Base-by-base conservation (phyloP, 2,888 invertebrate genomes). In the Heliothis peltigera region DNA sequence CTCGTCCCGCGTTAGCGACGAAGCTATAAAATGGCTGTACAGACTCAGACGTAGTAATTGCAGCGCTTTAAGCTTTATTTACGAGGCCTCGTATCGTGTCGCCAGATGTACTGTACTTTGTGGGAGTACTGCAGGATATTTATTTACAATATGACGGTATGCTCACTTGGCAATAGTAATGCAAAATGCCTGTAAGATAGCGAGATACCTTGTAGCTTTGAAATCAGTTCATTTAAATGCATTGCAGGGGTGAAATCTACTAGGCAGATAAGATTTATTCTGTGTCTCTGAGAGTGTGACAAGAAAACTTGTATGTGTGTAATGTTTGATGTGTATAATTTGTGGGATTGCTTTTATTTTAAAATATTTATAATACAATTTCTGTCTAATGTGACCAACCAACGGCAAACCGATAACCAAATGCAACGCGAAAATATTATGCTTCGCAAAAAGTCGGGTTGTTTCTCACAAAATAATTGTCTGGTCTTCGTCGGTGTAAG, bases 11-110 rank as follows among this genome's bases (percentile, higher is more conserved):
- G 58, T 77, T 69, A 64, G 70, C 56, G 61, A 70, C 65, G 59
- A 35, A 64, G 66, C 64, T 66, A 75, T 79, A 76, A 79, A 76
- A 75, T 46, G 53, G 53, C 48, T 63, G 52, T 63, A 61, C 59
- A 65, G 75, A 64, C 72, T 46, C 73, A 72, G 80, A 72, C 73
- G 56, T 49, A 69, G 70, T 77, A 77, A 77, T 77, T 77, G 73
- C 70, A 68, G 69, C 63, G 76, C 71, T 79, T 77, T 72, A 64
- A 77, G 77, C 77, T 79, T 72, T 76, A 77, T 79, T 79, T 77
- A 70, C 77, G 80, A 73, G 47, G 57, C 22, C 52, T 59, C 54
- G 32, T 70, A 56, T 63, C 57, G 32, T 57, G 64, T 55, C 64
- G 57, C 58, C 64, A 76, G 68, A 76, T 77, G 77, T 65, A 56